A percentile compares a stretch with the other conserved stretches of the same genome.
Evolutionary conservation across 2,888 invertebrate species (phyloP).

Genomic region (Eupithecia pulchellata): DNA sequence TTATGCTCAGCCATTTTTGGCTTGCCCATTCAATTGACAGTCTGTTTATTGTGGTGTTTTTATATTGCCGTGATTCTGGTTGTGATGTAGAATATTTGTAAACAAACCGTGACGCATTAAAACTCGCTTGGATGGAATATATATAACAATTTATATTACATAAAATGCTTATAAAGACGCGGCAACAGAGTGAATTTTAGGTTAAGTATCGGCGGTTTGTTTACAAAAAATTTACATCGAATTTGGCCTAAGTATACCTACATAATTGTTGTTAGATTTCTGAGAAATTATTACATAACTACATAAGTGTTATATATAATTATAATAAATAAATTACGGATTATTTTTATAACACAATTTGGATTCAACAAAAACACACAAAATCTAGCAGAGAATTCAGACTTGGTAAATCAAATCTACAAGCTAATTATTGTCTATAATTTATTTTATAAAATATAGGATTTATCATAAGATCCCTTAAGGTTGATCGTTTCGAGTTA

Average conservation of each 20-base stretch:
- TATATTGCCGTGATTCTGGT: neutral
- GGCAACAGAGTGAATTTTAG: too few relatives aligned
- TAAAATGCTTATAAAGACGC: too few relatives aligned
- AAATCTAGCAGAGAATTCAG: conserved; percentile 18
- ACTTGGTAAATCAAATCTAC: conserved; percentile 26
- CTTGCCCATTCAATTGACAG: neutral
- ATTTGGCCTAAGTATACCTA: too few relatives aligned
- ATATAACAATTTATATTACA: too few relatives aligned
- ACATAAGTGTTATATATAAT: neutral
- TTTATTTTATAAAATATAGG: conserved; percentile 22
- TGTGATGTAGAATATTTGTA: too few relatives aligned
- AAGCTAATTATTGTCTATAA: conserved; percentile 45
- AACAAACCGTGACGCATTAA: too few relatives aligned
- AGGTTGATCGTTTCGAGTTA: too few relatives aligned
- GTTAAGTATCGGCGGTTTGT: too few relatives aligned
- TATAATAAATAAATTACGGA: neutral
- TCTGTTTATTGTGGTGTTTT: neutral
- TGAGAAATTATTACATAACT: too few relatives aligned
- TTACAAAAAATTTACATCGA: too few relatives aligned
- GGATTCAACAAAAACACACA: neutral
- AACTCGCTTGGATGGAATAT: too few relatives aligned
- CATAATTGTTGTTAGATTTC: too few relatives aligned
- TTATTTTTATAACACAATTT: neutral
- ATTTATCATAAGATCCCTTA: conserved; percentile 12
- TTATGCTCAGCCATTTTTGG: neutral